Evolutionary conservation across 2,113 vertebrate genomes (phyloP), one percentile per base, ranked within the genome.

Genomic region (Gasterosteus aculeatus): DNA sequence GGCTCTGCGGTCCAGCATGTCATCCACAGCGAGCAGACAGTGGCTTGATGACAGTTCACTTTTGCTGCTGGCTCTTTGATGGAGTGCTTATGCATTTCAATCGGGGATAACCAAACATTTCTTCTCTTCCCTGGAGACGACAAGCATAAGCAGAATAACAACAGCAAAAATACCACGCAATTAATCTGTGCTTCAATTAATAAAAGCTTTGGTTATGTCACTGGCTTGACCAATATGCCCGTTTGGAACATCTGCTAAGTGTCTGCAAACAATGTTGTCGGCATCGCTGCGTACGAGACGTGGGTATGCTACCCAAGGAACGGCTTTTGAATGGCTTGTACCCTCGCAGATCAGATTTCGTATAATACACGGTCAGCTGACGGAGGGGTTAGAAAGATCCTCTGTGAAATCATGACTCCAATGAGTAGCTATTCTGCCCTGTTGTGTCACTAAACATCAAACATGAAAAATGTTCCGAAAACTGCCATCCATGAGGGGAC

Each of bases 401-500:
- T 15, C 54, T 41, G 65, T 38, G 44, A 71, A 70, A 16, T 12
- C 3, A 2, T 35, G 15, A 75, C 68, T 12, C 31, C 46, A 33
- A 57, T 77, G 49, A 68, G 49, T 31, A 22, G 16, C 31, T 46
- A 26, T 56, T 57, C 18, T 31, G 26, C 63, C 56, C 53, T 69
- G 42, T 64, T 78, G 71, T 60, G 44, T 46, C 62, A 38, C 53
- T 65, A 68, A 79, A 39, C 33, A 14, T 77, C 10, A 58, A 41
- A n/a, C 67, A 64, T 61, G 54, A 77, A 83, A 26, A 49, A 33
- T n/a, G 47, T 29, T 41, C 19, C 60, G 62, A 78, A 66, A 69
- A 61, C 62, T 57, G 3, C 64, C 42, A 33, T 63, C 39, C 58
- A 69, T 33, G 11, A 16, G 72, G 29, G 33, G 10, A 10, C 39